Percentiles rank a stretch among this genome's conserved stretches.
These are phyloP conservation scores for Caerostris darwini DNA, from an alignment of 1,140 invertebrate species.

Conservation along the genomic window DNA sequence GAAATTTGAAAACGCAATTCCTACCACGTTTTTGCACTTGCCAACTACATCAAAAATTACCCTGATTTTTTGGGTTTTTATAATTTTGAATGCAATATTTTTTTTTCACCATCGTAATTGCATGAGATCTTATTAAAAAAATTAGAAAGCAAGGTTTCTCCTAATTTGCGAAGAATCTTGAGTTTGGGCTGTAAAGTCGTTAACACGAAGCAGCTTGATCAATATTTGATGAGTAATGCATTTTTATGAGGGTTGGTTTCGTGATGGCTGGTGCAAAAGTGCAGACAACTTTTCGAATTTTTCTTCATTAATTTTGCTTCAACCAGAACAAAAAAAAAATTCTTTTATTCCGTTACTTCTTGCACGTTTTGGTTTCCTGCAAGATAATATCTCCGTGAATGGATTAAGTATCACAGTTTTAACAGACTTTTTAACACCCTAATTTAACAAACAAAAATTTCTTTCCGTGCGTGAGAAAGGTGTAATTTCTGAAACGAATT, in stretches of 20 bases:
- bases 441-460: too few species aligned
- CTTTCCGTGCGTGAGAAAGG: too few species aligned
- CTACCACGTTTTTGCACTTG: background rate
- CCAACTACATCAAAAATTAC: background rate
- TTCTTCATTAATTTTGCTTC: too few species aligned
- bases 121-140: background rate
- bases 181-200: background rate
- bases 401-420: too few species aligned
- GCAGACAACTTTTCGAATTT: background rate
- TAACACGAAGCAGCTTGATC: background rate
- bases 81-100: too few species aligned
- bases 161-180: slow-evolving; percentile 19
- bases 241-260: background rate
- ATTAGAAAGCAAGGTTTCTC: background rate
- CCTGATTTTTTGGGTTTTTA: too few species aligned
- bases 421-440: too few species aligned
- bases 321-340: background rate
- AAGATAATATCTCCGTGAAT: too few species aligned
- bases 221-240: slow-evolving; percentile 47
- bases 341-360: too few species aligned
- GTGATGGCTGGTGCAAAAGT: background rate
- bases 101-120: background rate
- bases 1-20: background rate
- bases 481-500: too few species aligned
- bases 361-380: too few species aligned